Percentiles rank a stretch among this genome's conserved stretches.
Conservation (phyloP, 2,113 vertebrate genomes). For the Pterocles burchelli region DNA sequence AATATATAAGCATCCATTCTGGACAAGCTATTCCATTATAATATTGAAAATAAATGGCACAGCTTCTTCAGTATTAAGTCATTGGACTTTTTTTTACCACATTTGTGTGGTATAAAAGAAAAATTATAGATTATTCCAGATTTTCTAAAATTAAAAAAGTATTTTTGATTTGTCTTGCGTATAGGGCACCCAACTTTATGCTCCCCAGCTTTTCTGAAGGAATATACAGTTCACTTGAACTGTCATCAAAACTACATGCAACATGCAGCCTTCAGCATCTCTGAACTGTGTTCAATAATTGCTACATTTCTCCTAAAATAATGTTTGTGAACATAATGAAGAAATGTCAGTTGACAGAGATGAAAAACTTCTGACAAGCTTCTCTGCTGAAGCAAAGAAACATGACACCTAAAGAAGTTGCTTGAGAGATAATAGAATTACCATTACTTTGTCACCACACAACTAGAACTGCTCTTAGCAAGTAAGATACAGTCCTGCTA, state of each 20-base stretch:
- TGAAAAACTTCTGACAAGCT: background rate
- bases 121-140: background rate
- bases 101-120: background rate
- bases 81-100: background rate
- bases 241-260: background rate
- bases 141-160: background rate
- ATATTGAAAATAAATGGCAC: background rate
- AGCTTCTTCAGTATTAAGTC: background rate
- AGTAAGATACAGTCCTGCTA: background rate
- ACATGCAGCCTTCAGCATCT: background rate
- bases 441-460: background rate
- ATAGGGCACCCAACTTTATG: background rate
- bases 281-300: background rate
- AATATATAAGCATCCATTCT: constrained; percentile 6
- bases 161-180: background rate
- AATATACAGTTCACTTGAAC: background rate
- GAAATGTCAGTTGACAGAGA: background rate
- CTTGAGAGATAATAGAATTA: background rate
- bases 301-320: background rate
- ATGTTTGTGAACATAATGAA: background rate
- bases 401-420: background rate
- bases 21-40: background rate
- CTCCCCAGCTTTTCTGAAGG: background rate
- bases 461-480: background rate
- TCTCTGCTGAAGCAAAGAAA: background rate